Conservation (phyloP, 2,113 vertebrate genomes). For the Cardinalis cardinalis region DNA sequence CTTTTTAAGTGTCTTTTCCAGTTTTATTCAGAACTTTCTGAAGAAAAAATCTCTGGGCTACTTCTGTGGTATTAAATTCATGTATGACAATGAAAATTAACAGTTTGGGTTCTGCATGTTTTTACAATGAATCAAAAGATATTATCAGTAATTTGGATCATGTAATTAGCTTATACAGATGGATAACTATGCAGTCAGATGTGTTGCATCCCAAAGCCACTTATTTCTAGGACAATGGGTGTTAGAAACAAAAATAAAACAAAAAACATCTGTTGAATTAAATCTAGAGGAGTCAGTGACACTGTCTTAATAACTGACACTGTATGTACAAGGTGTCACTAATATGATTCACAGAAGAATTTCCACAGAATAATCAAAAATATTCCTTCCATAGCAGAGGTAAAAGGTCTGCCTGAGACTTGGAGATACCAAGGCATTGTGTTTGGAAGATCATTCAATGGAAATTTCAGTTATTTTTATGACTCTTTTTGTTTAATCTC, state of each 20-base stretch:
- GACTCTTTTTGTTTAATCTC: background rate
- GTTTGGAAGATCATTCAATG: background rate
- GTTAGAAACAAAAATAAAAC: background rate
- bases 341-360: background rate
- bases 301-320: background rate
- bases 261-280: background rate
- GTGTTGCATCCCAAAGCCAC: background rate
- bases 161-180: background rate
- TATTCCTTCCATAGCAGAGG: background rate
- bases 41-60: background rate
- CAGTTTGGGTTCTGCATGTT: background rate
- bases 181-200: background rate
- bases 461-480: background rate
- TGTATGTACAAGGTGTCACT: background rate
- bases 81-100: background rate
- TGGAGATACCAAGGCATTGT: background rate
- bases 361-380: background rate
- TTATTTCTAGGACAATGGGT: background rate
- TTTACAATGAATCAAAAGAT: background rate
- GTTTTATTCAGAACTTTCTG: background rate
- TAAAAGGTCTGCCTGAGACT: background rate
- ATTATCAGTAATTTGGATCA: background rate
- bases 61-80: background rate
- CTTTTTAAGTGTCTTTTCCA: background rate
- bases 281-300: background rate